These are phyloP conservation scores for Scolopax mira DNA, from an alignment of 2,113 vertebrate species.

Conservation along the genomic window DNA sequence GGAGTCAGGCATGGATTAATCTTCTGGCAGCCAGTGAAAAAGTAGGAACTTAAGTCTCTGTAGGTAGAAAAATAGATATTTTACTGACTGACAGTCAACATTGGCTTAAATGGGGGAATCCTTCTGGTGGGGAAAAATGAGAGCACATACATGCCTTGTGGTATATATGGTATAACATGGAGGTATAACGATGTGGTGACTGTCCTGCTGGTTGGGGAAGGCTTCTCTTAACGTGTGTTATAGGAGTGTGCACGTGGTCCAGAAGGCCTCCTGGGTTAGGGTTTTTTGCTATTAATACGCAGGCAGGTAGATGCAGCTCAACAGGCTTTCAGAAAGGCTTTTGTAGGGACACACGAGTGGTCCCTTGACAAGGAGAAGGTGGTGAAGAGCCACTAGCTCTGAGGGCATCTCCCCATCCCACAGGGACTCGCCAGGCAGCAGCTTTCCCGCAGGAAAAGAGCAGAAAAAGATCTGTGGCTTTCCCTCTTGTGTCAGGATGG, in stretches of 20 bases:
- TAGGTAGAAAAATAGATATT: background rate
- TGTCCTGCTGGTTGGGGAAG: background rate
- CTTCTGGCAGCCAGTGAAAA: background rate
- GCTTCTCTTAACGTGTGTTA: accelerated
- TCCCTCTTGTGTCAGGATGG: background rate
- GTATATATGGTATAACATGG: accelerated
- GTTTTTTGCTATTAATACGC: accelerated
- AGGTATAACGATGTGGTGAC: accelerated
- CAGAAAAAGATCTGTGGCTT: no score
- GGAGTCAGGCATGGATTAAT: background rate
- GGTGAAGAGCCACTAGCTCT: background rate
- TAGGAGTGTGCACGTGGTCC: no score
- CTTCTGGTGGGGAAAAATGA: background rate
- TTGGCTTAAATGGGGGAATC: background rate
- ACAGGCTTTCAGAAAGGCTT: background rate
- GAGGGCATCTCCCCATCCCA: background rate
- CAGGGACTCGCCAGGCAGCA: accelerated
- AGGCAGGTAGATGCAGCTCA: background rate
- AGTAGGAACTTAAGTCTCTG: background rate
- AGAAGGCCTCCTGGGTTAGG: background rate
- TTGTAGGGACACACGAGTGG: background rate
- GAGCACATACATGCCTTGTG: accelerated
- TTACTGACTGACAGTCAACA: background rate
- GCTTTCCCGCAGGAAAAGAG: accelerated
- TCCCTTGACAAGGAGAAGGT: background rate